These are phyloP conservation scores for Scolopax mira DNA, from an alignment of 2,113 vertebrate species.

Conservation along the genomic window DNA sequence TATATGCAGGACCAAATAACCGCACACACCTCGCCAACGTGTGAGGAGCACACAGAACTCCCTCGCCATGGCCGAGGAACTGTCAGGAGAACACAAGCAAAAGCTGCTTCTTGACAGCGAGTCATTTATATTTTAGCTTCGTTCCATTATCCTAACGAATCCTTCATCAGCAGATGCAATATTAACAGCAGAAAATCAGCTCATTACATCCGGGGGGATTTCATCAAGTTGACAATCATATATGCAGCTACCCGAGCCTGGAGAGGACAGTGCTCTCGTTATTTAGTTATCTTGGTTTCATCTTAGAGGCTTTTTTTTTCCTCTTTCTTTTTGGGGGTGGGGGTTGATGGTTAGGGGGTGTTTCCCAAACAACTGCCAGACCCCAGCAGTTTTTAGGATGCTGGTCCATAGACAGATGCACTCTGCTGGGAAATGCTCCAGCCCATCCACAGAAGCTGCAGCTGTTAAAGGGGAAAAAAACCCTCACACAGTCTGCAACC, in stretches of 20 bases:
- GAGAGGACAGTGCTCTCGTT: slow-evolving; percentile 73
- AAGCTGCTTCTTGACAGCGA: slow-evolving; percentile 99
- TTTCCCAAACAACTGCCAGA: slow-evolving; percentile 86
- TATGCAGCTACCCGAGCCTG: slow-evolving; percentile 90
- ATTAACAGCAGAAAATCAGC: slow-evolving; percentile 99
- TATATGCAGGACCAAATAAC: not conserved
- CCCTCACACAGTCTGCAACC: not conserved
- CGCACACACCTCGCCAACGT: not conserved
- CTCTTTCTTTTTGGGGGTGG: slow-evolving; percentile 61
- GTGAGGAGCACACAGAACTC: slow-evolving; percentile 37
- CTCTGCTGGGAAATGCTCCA: slow-evolving; percentile 79
- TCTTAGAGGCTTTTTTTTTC: slow-evolving; percentile 76
- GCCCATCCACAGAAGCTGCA: slow-evolving; percentile 87
- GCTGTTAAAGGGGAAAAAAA: not conserved
- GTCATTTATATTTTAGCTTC: slow-evolving; percentile 99
- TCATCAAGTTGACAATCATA: slow-evolving; percentile 99
- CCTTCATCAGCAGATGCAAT: slow-evolving; percentile 99
- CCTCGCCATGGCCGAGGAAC: slow-evolving; percentile 81
- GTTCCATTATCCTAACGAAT: slow-evolving; percentile 99
- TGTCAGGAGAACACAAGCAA: slow-evolving; percentile 98
- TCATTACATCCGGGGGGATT: slow-evolving; percentile 99
- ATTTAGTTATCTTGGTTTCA: slow-evolving; percentile 74
- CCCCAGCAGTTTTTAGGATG: slow-evolving; percentile 85
- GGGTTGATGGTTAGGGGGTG: slow-evolving; percentile 19
- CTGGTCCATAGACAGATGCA: slow-evolving; percentile 71